phyloP scores from a whole-genome alignment of 2,113 vertebrate species.

The Isichthys henryi region DNA sequence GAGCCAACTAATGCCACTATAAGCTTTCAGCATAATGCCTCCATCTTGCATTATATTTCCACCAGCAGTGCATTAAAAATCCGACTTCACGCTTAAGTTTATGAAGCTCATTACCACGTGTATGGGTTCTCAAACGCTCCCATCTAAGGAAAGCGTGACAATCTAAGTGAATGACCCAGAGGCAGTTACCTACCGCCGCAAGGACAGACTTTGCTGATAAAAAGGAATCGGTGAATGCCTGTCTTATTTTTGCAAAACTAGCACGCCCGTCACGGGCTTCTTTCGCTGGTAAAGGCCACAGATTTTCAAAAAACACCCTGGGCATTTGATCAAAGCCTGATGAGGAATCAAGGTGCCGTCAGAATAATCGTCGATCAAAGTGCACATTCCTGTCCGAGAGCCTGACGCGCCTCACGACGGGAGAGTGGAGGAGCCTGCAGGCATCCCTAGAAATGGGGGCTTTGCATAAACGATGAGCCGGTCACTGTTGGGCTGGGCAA shows the following conservation, averaged over 20 bases:
- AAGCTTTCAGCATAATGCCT: neutral
- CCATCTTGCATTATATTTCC: neutral
- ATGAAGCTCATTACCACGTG: neutral
- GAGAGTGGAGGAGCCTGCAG: neutral
- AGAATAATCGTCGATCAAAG: neutral
- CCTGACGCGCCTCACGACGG: neutral
- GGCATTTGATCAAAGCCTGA: neutral
- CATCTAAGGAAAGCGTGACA: neutral
- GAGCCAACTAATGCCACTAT: neutral
- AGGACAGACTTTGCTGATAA: neutral
- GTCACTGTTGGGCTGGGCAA: neutral
- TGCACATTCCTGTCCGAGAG: neutral
- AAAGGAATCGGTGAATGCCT: too few species aligned
- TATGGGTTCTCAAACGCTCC: neutral
- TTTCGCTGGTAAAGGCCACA: neutral
- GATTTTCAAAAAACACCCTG: neutral
- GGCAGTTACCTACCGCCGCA: neutral
- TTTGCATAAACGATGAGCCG: neutral
- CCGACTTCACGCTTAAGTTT: neutral
- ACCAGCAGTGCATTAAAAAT: neutral
- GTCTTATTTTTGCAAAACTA: neutral
- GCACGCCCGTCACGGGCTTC: neutral
- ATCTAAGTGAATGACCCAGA: neutral
- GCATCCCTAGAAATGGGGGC: slow-evolving; percentile 22
- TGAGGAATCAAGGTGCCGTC: neutral